Evolutionary conservation across 2,888 invertebrate species (phyloP).

Genomic region (Augochlorella aurata): DNA sequence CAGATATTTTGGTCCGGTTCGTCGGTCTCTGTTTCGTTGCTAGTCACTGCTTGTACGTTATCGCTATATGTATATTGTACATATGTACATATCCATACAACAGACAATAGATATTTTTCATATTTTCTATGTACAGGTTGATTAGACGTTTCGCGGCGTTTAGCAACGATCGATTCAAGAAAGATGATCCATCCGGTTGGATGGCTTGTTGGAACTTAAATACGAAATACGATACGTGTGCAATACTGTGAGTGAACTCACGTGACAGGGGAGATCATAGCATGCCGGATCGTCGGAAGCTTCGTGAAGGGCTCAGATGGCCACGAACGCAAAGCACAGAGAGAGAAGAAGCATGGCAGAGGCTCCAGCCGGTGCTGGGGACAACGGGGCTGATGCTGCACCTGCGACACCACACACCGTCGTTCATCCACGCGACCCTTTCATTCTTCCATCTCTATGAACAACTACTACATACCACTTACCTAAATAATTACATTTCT

Average conservation of each 20-base stretch:
- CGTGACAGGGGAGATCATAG: slow-evolving; percentile 79
- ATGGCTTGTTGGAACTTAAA: slow-evolving; percentile 19
- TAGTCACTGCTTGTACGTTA: no score
- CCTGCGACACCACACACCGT: slow-evolving; percentile 82
- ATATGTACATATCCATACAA: no score
- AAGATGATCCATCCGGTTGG: slow-evolving; percentile 19
- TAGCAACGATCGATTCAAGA: neutral
- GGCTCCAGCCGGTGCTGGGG: slow-evolving; percentile 80
- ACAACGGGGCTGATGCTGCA: slow-evolving; percentile 81
- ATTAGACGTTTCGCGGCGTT: neutral
- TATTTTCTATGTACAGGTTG: neutral
- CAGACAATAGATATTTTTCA: no score
- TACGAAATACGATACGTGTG: slow-evolving; percentile 60
- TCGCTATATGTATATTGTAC: no score
- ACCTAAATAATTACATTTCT: slow-evolving; percentile 65
- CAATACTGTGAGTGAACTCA: slow-evolving; percentile 80
- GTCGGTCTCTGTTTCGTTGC: no score
- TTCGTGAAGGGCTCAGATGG: slow-evolving; percentile 81
- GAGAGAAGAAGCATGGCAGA: slow-evolving; percentile 82
- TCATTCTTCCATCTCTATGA: slow-evolving; percentile 69
- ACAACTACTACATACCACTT: slow-evolving; percentile 67
- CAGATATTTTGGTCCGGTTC: no score
- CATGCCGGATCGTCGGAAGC: slow-evolving; percentile 81
- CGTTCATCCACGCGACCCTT: slow-evolving; percentile 77
- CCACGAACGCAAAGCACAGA: slow-evolving; percentile 82